These are phyloP conservation scores for Hipposideros larvatus DNA, from an alignment of 2,797 vertebrate species.

Conservation along the genomic window DNA sequence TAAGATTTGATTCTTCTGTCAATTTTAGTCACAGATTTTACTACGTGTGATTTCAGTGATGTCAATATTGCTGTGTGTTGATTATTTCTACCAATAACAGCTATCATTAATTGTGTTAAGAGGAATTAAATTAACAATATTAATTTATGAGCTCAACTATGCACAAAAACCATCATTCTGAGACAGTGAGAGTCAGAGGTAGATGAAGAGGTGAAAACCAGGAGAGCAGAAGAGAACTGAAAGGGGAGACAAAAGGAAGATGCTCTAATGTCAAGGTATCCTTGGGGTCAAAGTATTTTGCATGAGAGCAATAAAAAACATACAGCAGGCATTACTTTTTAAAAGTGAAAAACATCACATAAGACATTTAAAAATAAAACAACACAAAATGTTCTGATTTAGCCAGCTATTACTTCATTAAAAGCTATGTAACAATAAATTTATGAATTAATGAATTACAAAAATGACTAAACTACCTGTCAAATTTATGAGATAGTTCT, in stretches of 20 bases:
- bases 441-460: conserved; percentile 41
- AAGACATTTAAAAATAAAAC: not conserved
- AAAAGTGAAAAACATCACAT: conserved; percentile 33
- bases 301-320: not conserved
- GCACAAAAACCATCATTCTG: not conserved
- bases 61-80: not conserved
- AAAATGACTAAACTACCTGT: not conserved
- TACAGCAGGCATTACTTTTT: not conserved
- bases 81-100: not conserved
- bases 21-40: conserved; percentile 49
- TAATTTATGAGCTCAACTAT: not conserved
- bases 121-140: conserved; percentile 8
- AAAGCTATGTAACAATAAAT: not conserved
- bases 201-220: not conserved
- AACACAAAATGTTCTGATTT: conserved; percentile 9
- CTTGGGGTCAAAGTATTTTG: not conserved
- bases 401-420: not conserved
- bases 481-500: conserved; percentile 20
- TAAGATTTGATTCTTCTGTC: conserved; percentile 27
- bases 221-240: not conserved
- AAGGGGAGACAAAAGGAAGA: not conserved
- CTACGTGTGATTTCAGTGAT: not conserved
- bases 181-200: not conserved
- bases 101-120: not conserved
- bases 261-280: not conserved